Percentiles rank a stretch among this genome's conserved stretches.
Conservation (phyloP, 1,140 invertebrate genomes). For the Cyclina sinensis region DNA sequence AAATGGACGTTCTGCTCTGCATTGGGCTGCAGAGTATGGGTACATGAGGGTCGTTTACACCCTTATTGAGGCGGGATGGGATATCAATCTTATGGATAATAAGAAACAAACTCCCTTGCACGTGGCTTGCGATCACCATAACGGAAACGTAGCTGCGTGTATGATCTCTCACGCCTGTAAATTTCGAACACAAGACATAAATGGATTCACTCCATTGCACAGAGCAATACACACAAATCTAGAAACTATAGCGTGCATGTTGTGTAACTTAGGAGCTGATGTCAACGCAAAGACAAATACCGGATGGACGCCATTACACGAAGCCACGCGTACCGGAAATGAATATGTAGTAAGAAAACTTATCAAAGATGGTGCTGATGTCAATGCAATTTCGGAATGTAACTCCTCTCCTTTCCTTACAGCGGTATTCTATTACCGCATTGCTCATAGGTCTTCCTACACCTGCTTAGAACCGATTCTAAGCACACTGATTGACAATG, state of each 20-base stretch:
- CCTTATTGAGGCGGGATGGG: constrained; percentile 73
- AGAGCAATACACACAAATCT: constrained; percentile 81
- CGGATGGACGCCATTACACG: constrained; percentile 82
- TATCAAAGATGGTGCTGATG: constrained; percentile 76
- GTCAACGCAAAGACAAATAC: constrained; percentile 76
- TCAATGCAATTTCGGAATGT: constrained; percentile 76
- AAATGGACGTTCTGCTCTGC: constrained; percentile 77
- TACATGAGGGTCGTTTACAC: constrained; percentile 76
- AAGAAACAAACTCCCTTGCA: constrained; percentile 81
- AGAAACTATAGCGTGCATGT: constrained; percentile 75
- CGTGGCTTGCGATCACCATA: constrained; percentile 80
- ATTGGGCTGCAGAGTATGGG: constrained; percentile 82
- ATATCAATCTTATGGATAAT: constrained; percentile 76
- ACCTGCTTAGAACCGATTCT: constrained; percentile 75
- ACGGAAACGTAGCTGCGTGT: constrained; percentile 77
- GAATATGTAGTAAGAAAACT: constrained; percentile 77
- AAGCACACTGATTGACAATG: constrained; percentile 77
- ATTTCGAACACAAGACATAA: constrained; percentile 74
- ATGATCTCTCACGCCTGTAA: constrained; percentile 77
- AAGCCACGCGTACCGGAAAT: constrained; percentile 81
- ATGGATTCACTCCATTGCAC: constrained; percentile 80
- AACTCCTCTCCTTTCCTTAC: constrained; percentile 82
- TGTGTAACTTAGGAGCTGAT: constrained; percentile 79
- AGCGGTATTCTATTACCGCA: constrained; percentile 82
- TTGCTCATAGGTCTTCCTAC: constrained; percentile 79